Evolutionary conservation across 2,113 vertebrate genomes (phyloP).

Genomic region (Megaleporinus macrocephalus): DNA sequence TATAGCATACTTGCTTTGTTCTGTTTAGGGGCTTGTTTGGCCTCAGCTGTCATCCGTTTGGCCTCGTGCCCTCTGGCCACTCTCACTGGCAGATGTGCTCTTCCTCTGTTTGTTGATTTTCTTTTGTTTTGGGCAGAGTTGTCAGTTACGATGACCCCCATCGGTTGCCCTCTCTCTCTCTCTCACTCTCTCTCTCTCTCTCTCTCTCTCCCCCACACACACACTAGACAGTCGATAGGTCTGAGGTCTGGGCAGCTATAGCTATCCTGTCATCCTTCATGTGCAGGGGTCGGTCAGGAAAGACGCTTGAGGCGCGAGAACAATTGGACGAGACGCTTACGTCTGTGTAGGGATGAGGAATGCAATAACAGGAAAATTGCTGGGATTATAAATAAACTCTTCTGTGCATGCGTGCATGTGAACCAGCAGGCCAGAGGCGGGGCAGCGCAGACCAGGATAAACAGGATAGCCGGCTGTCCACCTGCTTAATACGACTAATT

Average conservation of each 20-base stretch:
- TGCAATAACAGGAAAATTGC: constrained; percentile 63
- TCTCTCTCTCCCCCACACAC: neutral
- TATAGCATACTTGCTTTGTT: neutral
- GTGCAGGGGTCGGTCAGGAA: constrained; percentile 23
- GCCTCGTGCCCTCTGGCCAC: neutral
- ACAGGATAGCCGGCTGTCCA: constrained; percentile 58
- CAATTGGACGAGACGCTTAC: constrained; percentile 51
- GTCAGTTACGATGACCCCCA: constrained; percentile 16
- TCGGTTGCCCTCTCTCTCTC: neutral
- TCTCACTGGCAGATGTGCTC: constrained; percentile 37
- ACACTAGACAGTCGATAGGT: neutral
- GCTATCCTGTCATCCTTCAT: constrained; percentile 25
- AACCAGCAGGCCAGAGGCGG: neutral
- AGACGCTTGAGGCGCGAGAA: constrained; percentile 21
- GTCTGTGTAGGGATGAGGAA: constrained; percentile 46
- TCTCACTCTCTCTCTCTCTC: neutral
- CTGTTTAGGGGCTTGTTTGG: neutral
- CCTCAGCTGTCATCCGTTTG: neutral
- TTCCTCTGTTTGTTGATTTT: constrained; percentile 49
- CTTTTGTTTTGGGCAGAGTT: constrained; percentile 35
- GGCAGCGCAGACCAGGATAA: neutral
- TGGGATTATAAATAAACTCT: constrained; percentile 53
- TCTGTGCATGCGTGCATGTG: constrained; percentile 17
- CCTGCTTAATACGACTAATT: constrained; percentile 50
- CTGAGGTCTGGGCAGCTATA: neutral